Base-by-base conservation (phyloP, 2,113 vertebrate species). In the Podarcis cretensis region DNA sequence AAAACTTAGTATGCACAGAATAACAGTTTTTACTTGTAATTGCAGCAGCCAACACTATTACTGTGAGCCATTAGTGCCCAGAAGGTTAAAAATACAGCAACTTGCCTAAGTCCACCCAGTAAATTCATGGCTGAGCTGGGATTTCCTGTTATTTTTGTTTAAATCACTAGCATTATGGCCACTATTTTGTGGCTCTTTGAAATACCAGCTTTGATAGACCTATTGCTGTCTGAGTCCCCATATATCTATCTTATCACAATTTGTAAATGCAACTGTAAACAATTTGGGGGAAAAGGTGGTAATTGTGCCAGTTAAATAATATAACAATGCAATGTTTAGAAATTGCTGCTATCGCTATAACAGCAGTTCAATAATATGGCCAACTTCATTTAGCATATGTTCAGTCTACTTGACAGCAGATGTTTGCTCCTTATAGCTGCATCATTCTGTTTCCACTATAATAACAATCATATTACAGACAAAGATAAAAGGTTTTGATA, bases 271-370 rank as follows among this genome's bases (percentile, higher is more conserved):
- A 1, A 27, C 37, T 65, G 37, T 16, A 69, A 83, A 83, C 27
- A 73, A 71, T 65, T 32, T 73, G n/a, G 16, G 20, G 48, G 13
- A 12, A 25, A 5, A 18, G 37, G 40, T n/a, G 48, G 9, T 57
- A 73, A 48, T 73, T 84, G 16, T 84, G 27, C 7, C 40, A 73
- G 30, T 84, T 84, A 54, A 84, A 43, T 83, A 82, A 82, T 82
- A 35, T 5, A 83, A 23, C 16, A 57, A 57, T 20, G 30, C 9
- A 73, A 57, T 84, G 30, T 84, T 23, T n/a, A 74, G 30, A 73
- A 84, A 74, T 73, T 32, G 18, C 40, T 84, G 66, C 27, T 32
- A 18, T 21, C 30, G 18, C 30, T 73, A 8, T 69, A 48, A 69
- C 25, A 48, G 6, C 66, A 69, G 43, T 63, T 63, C 20, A 81